These are phyloP conservation scores for Tipula vernalis DNA, from an alignment of 2,888 invertebrate genomes.

Conservation along the genomic window DNA sequence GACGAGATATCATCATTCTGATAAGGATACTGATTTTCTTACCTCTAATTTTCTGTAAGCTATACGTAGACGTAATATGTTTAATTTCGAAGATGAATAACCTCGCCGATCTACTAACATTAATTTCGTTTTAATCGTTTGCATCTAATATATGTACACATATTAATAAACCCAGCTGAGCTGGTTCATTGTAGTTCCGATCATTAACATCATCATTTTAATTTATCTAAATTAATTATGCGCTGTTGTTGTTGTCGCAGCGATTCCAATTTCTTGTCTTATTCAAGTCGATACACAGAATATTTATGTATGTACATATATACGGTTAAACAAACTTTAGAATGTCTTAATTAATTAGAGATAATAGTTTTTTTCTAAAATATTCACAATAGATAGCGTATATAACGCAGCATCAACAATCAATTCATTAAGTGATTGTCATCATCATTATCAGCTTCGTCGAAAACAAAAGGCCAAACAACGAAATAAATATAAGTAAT, in stretches of 20 bases:
- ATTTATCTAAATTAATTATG: neutral
- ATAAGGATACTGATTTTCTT: neutral
- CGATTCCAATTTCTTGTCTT: neutral
- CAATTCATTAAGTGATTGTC: neutral
- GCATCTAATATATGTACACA: neutral
- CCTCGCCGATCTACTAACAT: neutral
- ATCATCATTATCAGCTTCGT: neutral
- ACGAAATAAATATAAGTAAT: neutral
- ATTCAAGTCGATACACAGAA: neutral
- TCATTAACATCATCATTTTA: neutral
- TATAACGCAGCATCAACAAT: neutral
- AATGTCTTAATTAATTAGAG: neutral
- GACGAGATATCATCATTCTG: neutral
- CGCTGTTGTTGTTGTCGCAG: neutral
- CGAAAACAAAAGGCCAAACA: neutral
- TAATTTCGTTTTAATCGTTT: neutral
- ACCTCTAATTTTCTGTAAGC: neutral
- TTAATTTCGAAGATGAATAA: neutral
- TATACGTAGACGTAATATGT: neutral
- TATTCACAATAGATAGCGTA: neutral
- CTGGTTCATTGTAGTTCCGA: neutral
- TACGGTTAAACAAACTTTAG: neutral
- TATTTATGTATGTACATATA: too few species aligned
- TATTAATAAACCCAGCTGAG: neutral
- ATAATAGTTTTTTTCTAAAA: neutral